Evolutionary conservation across 2,888 invertebrate genomes (phyloP), one percentile per base, ranked within the genome.

Genomic region (Drosophila lacicola): DNA sequence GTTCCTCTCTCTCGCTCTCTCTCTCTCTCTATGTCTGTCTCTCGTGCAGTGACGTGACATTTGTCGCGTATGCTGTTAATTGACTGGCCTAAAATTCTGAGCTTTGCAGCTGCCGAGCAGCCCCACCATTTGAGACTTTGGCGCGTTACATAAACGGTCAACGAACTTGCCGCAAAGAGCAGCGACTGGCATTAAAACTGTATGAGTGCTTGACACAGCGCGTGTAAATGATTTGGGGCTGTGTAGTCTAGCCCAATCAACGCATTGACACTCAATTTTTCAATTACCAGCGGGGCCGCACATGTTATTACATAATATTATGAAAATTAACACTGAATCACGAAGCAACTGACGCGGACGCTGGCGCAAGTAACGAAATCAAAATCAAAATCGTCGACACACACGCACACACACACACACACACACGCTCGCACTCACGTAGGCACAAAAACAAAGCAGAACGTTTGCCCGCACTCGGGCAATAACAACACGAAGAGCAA

Each of bases 311-410:
- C 88, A 86, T 87, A 89, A 86, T 86, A 81, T 89, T 86, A 86
- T 86, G 88, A 89, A 86, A 86, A 86, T 86, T 87, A 89, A 89
- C 85, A 86, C 88, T 86, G 89, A 88, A 88, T 88, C 84, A 82
- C 78, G 72, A 70, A 73, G 47, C 70, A 39, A 61, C 70, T 66
- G 77, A 79, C 80, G 80, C 76, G 63, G 72, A 67, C 68, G 82
- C 79, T 82, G 77, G 69, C 70, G 55, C 73, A 80, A 87, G 82
- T 86, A 87, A 89, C 74, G 71, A 77, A 85, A 85, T 84, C 79
- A 83, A 88, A 82, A 85, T 80, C 82, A 82, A 78, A 73, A 73
- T 69, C 72, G 66, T 62, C 62, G 57, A 61, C 67, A 67, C 74
- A 56, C 53, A 65, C 62, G 63, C 61, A 69, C 63, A 49, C 41